Evolutionary conservation across 1,140 invertebrate species (phyloP).

Genomic region (Alviniconcha marisindica): DNA sequence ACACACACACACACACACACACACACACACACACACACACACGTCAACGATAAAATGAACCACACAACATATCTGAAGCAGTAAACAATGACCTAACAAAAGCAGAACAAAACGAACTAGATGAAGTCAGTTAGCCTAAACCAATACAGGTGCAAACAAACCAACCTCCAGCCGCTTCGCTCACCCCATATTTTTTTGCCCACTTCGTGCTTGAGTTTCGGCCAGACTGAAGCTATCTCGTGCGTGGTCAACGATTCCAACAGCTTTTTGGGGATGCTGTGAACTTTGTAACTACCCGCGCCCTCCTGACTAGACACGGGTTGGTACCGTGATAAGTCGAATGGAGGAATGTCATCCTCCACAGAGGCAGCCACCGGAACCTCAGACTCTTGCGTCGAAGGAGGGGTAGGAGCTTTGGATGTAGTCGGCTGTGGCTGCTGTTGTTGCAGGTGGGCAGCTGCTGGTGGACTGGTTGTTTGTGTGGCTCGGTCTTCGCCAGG

Average conservation of each 20-base stretch:
- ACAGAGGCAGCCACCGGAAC: background rate
- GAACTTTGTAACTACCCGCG: constrained; percentile 3
- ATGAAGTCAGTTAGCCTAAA: background rate
- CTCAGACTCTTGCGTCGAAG: background rate
- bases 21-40: too few species aligned
- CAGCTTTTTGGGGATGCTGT: constrained; percentile 8
- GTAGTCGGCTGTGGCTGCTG: background rate
- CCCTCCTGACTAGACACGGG: background rate
- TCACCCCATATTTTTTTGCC: constrained; percentile 35
- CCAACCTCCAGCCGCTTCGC: too few species aligned
- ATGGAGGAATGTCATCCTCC: background rate
- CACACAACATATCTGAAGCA: too few species aligned
- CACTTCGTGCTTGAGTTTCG: constrained; percentile 22
- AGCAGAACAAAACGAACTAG: background rate
- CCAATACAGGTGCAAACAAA: too few species aligned
- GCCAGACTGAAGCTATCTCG: constrained; percentile 14
- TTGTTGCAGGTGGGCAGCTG: background rate
- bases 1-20: too few species aligned
- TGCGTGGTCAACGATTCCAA: constrained; percentile 2
- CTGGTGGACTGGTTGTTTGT: background rate
- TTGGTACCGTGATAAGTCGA: background rate
- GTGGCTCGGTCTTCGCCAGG: background rate
- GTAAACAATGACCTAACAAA: too few species aligned
- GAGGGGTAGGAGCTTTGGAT: background rate
- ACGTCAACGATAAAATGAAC: too few species aligned